A percentile compares a stretch with the other conserved stretches of the same genome.
Evolutionary conservation across 2,888 invertebrate genomes (phyloP).

Genomic region (Pristionchus maxplancki): DNA sequence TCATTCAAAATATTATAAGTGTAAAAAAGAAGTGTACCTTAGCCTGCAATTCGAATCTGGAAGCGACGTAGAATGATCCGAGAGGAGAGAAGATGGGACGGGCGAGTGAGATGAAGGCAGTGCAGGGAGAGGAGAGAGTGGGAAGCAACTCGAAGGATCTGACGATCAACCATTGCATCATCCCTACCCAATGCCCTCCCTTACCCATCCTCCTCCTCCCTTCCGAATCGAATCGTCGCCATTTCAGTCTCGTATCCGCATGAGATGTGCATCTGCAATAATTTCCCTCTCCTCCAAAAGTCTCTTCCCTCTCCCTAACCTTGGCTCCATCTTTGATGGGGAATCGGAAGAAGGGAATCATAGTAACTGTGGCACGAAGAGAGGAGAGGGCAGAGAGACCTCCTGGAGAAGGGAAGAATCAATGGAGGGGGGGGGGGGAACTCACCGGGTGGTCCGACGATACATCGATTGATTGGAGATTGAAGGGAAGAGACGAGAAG

Average conservation of each 20-base stretch:
- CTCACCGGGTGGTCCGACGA: conserved; percentile 39
- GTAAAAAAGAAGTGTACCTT: too few species aligned
- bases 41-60: conserved; percentile 59
- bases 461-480: conserved; percentile 47
- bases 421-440: neutral
- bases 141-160: conserved; percentile 43
- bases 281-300: too few species aligned
- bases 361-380: conserved; percentile 78
- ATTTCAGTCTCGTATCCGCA: conserved; percentile 81
- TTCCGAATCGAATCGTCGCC: conserved; percentile 74
- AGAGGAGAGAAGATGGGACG: conserved; percentile 53
- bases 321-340: conserved; percentile 52
- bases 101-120: conserved; percentile 53
- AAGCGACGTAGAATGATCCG: conserved; percentile 59
- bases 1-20: too few species aligned
- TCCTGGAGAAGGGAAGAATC: conserved; percentile 67
- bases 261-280: conserved; percentile 63
- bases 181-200: neutral
- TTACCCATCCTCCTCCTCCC: conserved; percentile 30
- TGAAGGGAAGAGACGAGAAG: conserved; percentile 63
- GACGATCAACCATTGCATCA: conserved; percentile 18
- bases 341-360: conserved; percentile 60
- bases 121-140: conserved; percentile 44
- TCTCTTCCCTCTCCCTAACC: neutral
- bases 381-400: conserved; percentile 81